Conservation (phyloP, 2,113 vertebrate species). For the Rhipidura dahli region DNA sequence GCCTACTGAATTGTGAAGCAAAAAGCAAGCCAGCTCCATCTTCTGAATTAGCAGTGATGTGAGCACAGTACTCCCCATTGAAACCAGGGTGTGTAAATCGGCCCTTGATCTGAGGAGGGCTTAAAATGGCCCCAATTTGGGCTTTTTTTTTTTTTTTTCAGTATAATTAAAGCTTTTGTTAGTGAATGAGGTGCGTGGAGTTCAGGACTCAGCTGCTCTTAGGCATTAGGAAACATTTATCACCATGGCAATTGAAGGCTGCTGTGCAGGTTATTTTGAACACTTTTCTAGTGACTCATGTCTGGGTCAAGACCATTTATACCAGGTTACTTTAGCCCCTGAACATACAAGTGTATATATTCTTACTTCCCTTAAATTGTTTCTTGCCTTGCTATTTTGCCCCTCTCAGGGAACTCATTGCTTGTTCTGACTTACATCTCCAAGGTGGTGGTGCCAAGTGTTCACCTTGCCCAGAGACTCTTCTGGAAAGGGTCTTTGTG, state of each 20-base stretch:
- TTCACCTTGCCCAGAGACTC: not conserved
- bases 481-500: not conserved
- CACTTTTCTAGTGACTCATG: not conserved
- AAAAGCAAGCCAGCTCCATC: conserved; percentile 58
- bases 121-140: conserved; percentile 1
- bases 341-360: not conserved
- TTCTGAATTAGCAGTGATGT: conserved; percentile 40
- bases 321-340: not conserved
- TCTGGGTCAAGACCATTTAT: not conserved
- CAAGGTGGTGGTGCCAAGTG: not conserved
- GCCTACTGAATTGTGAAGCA: conserved; percentile 71
- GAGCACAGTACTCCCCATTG: not conserved
- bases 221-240: conserved; percentile 38
- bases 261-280: conserved; percentile 40
- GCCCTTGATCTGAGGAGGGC: conserved; percentile 22
- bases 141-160: not conserved
- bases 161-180: conserved; percentile 55
- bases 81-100: conserved; percentile 46
- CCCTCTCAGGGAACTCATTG: not conserved
- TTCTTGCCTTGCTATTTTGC: not conserved
- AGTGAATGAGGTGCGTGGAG: conserved; percentile 8
- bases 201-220: conserved; percentile 20
- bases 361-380: not conserved
- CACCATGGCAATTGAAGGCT: conserved; percentile 42
- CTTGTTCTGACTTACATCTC: not conserved